Evolutionary conservation across 2,888 invertebrate species (phyloP).

Genomic region (Synanthedon myopaeformis): DNA sequence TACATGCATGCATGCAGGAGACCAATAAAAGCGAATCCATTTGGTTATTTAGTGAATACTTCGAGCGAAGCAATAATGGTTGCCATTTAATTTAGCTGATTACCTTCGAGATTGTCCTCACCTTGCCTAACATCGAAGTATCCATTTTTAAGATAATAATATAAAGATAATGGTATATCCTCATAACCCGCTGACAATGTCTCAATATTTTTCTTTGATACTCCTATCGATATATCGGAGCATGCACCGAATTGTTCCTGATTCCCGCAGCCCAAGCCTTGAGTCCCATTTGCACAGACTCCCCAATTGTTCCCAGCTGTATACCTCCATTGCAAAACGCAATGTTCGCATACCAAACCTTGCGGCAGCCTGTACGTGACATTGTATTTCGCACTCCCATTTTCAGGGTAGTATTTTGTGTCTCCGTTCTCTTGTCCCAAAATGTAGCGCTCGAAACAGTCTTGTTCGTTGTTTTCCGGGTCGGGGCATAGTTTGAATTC

Average conservation of each 20-base stretch:
- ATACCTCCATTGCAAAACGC: constrained; percentile 89
- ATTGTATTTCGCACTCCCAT: constrained; percentile 77
- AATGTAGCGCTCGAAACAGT: constrained; percentile 78
- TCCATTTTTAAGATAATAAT: constrained; percentile 21
- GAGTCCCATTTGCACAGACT: constrained; percentile 74
- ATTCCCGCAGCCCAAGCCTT: constrained; percentile 84
- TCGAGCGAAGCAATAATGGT: too few relatives aligned
- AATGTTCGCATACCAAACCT: constrained; percentile 79
- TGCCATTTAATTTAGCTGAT: background rate
- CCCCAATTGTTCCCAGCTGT: constrained; percentile 89
- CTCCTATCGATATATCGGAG: constrained; percentile 79
- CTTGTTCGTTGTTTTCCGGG: constrained; percentile 74
- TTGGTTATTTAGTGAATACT: too few relatives aligned
- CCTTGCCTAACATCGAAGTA: constrained; percentile 21
- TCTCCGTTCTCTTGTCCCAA: constrained; percentile 68
- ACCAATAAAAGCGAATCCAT: too few relatives aligned
- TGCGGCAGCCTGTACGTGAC: constrained; percentile 72
- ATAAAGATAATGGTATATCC: constrained; percentile 18
- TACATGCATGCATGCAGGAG: too few relatives aligned
- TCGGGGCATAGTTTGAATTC: constrained; percentile 84
- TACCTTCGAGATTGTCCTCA: constrained; percentile 8
- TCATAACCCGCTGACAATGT: constrained; percentile 20
- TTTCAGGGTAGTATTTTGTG: constrained; percentile 76
- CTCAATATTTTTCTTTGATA: constrained; percentile 35
- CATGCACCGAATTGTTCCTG: constrained; percentile 89